phyloP scores from a whole-genome alignment of 2,888 invertebrate genomes.

The Trichogramma dendrolimi region DNA sequence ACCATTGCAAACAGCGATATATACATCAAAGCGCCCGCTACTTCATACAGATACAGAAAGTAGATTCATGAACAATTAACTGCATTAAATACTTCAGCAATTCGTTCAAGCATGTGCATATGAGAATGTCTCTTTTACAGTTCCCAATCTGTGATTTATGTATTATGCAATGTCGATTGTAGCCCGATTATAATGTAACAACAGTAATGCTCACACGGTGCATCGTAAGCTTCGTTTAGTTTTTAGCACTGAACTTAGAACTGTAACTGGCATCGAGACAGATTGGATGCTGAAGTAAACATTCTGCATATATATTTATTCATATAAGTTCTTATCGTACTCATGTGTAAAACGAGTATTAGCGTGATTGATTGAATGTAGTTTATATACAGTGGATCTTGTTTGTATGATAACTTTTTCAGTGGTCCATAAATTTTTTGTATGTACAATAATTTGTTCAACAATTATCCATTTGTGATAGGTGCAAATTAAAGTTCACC shows the following conservation, averaged over 20 bases:
- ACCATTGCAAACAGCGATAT: slow-evolving; percentile 57
- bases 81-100: slow-evolving; percentile 45
- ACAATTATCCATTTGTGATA: slow-evolving; percentile 21
- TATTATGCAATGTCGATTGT: not conserved
- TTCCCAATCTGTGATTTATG: slow-evolving; percentile 64
- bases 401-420: slow-evolving; percentile 8
- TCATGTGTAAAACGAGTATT: slow-evolving; percentile 46
- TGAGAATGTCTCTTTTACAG: slow-evolving; percentile 74
- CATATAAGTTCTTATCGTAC: too few species aligned
- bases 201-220: slow-evolving; percentile 1
- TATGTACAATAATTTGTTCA: slow-evolving; percentile 18
- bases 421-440: slow-evolving; percentile 26
- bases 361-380: slow-evolving; percentile 41
- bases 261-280: slow-evolving; percentile 50
- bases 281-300: slow-evolving; percentile 64
- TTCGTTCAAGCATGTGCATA: slow-evolving; percentile 54
- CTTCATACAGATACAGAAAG: slow-evolving; percentile 36
- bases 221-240: not conserved
- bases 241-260: not conserved
- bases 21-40: slow-evolving; percentile 57
- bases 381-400: slow-evolving; percentile 47
- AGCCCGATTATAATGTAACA: slow-evolving; percentile 6
- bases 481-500: slow-evolving; percentile 18
- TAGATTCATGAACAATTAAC: slow-evolving; percentile 34
- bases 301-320: slow-evolving; percentile 57